Base-by-base conservation (phyloP, 92 coral and sea anemone genomes). In the Bergia sp. region DNA sequence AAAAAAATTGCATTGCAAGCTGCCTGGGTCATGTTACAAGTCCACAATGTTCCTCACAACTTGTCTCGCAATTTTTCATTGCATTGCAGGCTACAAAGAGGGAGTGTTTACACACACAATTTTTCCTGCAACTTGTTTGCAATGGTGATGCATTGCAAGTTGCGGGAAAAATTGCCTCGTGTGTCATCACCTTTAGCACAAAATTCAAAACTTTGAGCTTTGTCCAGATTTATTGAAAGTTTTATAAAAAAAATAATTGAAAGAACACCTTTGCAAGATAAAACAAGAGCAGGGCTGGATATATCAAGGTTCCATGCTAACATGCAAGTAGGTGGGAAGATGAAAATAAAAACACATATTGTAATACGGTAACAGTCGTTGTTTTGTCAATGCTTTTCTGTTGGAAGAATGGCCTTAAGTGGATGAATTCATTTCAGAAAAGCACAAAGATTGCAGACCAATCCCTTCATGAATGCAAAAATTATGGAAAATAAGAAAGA, bases 71-170 rank as follows among this genome's bases (percentile, higher is more conserved):
- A 86, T 86, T 75, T 86, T 86, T 86, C 89, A 78, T 86, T 86
- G 89, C 86, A 66, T 57, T 57, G 77, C 83, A 66, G 75, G 89
- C 65, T 86, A 78, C 85, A 87, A 40, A 78, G 90, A 87, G 57
- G 69, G 86, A 79, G 43, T 86, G 86, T 86, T 86, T 53, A 86
- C 89, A 86, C 82, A 18, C 82, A 44, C 87, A 82, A 82, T 82
- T 82, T 74, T 42, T 82, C 64, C 87, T 58, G 82, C 87, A 82
- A 61, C 87, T 49, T 82, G 87, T 69, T 85, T 74, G 88, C 79
- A 85, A 85, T 67, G 88, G 79, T 42, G 88, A 55, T 85, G 88
- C 86, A 81, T 81, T 81, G 82, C 82, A 78, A 78, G 50, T 37
- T 76, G 80, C 20, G 23, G 80, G 53, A 44, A 76, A 76, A 36